Evolutionary conservation across 2,113 vertebrate genomes (phyloP).

Genomic region (Hemicordylus capensis): DNA sequence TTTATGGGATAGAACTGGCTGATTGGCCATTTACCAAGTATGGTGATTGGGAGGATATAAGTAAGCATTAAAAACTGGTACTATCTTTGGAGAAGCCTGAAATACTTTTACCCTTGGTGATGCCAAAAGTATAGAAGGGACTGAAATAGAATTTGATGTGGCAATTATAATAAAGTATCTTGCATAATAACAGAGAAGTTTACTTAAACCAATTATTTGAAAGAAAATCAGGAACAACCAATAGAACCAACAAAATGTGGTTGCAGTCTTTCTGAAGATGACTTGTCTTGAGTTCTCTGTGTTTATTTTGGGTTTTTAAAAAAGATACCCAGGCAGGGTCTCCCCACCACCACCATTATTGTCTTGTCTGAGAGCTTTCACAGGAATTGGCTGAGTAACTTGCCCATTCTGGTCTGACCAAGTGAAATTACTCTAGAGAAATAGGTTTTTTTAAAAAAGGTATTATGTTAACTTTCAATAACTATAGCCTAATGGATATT

Average conservation of each 20-base stretch:
- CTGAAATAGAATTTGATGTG: neutral
- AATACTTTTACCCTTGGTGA: neutral
- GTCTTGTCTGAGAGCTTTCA: too few relatives aligned
- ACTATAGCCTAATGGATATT: neutral
- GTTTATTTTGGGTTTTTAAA: too few relatives aligned
- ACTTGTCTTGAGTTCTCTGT: neutral
- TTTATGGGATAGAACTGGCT: neutral
- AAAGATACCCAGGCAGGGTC: too few relatives aligned
- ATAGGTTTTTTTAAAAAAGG: neutral
- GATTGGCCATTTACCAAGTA: neutral
- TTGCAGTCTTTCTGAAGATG: neutral
- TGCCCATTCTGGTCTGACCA: neutral
- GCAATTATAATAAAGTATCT: neutral
- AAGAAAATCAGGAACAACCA: neutral
- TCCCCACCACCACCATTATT: too few relatives aligned
- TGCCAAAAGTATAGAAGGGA: neutral
- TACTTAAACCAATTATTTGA: neutral
- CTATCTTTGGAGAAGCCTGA: neutral
- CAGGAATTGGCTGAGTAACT: neutral
- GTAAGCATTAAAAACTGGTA: neutral
- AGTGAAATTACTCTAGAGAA: neutral
- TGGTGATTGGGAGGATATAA: too few relatives aligned
- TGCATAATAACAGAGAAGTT: neutral
- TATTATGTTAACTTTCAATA: neutral
- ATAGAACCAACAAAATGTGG: neutral